Evolutionary conservation across 2,797 vertebrate species (phyloP), one percentile per base, ranked within the genome.

Genomic region (Australoheros facetus): DNA sequence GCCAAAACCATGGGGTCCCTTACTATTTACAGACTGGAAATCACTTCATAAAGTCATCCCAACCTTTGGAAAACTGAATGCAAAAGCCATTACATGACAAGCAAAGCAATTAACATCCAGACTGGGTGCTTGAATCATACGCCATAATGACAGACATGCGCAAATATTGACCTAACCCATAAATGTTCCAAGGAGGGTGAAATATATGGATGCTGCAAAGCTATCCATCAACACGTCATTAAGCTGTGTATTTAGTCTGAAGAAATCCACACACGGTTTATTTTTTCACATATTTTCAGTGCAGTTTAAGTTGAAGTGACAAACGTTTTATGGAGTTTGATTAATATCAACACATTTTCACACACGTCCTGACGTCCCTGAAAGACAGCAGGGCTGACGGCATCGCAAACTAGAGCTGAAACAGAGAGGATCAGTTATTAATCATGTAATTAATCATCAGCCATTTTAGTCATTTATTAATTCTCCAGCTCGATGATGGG

Each of bases 151-250:
- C 74, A 85, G 88, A 80, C 64, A 17, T 82, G 56, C 75, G 56
- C 79, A 89, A 90, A 91, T 88, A 83, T 84, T 87, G 80, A 82
- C 85, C 45, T 5, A 82, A 73, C 71, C 85, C 75, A 56, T 79
- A 77, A 84, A 85, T 71, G 75, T 78, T 87, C 79, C 83, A 79
- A 59, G 62, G 56, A 71, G 70, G 34, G 17, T 82, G 9, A 75
- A 60, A 84, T 79, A 77, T 83, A 76, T 77, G 75, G 66, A 85
- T 60, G 6, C 9, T 59, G 72, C 56, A 54, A 59, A 75, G 60
- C 42, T 5, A 39, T 80, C 73, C 80, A 75, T 90, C 88, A 89
- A 4, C 81, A 70, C 4, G 6, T 82, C 79, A 74, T 85, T 78
- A 79, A 56, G 42, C 55, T 81, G 69, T 87, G 26, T 74, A 19